Conservation (phyloP, 1,140 invertebrate genomes). For the Drosophila trapezifrons region DNA sequence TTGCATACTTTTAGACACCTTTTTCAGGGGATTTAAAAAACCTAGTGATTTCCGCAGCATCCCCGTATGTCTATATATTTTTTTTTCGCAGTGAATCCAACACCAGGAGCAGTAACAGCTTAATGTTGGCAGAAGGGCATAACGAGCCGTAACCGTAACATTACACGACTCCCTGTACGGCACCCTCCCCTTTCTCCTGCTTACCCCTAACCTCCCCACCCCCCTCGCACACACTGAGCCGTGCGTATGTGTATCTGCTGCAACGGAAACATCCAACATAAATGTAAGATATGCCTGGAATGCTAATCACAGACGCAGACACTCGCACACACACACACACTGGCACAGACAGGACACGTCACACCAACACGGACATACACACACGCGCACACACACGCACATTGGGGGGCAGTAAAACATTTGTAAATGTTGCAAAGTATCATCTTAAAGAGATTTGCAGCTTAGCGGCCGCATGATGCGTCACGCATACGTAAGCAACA, state of each 20-base stretch:
- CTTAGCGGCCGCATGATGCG: constrained; percentile 78
- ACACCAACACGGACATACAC: constrained; percentile 25
- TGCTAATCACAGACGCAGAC: constrained; percentile 72
- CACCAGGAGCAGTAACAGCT: constrained; percentile 54
- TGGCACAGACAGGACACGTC: constrained; percentile 12
- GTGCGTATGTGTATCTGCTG: constrained; percentile 67
- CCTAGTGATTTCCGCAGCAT: too few relatives aligned
- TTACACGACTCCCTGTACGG: constrained; percentile 65
- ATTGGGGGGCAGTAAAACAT: constrained; percentile 71
- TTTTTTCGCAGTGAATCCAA: constrained; percentile 10
- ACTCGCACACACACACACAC: constrained; percentile 17
- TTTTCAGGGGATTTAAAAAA: too few relatives aligned
- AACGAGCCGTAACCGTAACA: constrained; percentile 81
- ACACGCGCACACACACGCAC: constrained; percentile 20
- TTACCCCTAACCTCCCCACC: too few relatives aligned
- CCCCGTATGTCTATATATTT: too few relatives aligned
- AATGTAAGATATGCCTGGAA: constrained; percentile 80
- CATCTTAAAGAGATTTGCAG: constrained; percentile 83
- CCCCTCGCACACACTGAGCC: background rate
- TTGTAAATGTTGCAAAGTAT: constrained; percentile 83
- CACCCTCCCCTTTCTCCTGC: background rate
- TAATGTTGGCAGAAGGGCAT: constrained; percentile 69
- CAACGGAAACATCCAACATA: constrained; percentile 82
- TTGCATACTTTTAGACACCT: too few relatives aligned
- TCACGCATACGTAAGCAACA: constrained; percentile 79